phyloP scores from a whole-genome alignment of 2,888 invertebrate genomes.

The Exocentrus adspersus region DNA sequence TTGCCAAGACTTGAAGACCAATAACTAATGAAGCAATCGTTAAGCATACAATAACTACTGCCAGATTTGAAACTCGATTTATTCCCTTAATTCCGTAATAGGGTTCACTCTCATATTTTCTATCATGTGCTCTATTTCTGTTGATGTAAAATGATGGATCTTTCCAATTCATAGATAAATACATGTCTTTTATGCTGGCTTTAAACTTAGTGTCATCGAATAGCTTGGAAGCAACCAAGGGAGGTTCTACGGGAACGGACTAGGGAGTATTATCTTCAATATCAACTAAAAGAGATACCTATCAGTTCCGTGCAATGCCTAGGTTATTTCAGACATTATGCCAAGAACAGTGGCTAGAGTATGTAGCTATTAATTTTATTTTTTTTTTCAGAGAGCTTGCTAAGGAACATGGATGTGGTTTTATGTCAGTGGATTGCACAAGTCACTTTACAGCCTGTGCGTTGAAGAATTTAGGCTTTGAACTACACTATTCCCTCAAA shows the following conservation, averaged over 20 bases:
- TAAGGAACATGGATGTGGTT: constrained; percentile 65
- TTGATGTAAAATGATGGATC: constrained; percentile 63
- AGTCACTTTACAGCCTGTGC: constrained; percentile 81
- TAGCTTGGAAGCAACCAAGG: no score
- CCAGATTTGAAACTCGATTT: constrained; percentile 70
- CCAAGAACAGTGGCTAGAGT: no score
- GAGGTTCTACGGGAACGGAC: no score
- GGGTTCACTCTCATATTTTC: constrained; percentile 58
- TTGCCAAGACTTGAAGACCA: constrained; percentile 69
- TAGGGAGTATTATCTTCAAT: no score
- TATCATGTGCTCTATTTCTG: constrained; percentile 54
- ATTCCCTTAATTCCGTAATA: constrained; percentile 74
- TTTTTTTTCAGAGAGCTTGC: constrained; percentile 69
- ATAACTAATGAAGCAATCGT: constrained; percentile 69
- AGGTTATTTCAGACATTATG: not conserved
- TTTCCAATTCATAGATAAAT: no score
- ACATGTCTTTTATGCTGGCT: no score
- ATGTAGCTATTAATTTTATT: no score
- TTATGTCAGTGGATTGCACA: constrained; percentile 78
- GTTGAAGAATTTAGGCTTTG: constrained; percentile 76
- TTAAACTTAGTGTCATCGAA: no score
- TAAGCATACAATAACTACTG: constrained; percentile 69
- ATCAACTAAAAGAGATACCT: no score
- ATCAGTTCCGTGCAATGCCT: no score
- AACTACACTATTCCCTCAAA: constrained; percentile 71